A percentile compares a stretch with the other conserved stretches of the same genome.
Conservation (phyloP, 2,797 vertebrate genomes). For the Buceros bicornis region DNA sequence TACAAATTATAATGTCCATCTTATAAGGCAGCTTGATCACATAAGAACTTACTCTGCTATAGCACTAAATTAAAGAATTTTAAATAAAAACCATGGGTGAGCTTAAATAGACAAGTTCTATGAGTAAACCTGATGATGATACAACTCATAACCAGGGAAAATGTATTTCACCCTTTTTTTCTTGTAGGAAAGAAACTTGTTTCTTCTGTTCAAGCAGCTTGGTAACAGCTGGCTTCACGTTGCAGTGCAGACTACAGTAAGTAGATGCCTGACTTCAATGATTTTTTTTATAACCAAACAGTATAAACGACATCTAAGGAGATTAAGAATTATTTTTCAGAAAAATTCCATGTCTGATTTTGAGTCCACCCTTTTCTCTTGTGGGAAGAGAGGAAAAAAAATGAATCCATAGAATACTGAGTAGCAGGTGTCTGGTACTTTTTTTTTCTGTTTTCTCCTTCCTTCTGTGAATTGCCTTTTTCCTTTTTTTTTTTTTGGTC, state of each 20-base stretch:
- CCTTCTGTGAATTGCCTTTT: not conserved
- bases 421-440: not conserved
- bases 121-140: not conserved
- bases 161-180: not conserved
- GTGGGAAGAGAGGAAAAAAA: not conserved
- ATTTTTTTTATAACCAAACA: not conserved
- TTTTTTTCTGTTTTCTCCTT: not conserved
- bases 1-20: not conserved
- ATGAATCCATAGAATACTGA: not conserved
- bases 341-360: not conserved
- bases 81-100: not conserved
- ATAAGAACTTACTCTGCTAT: not conserved
- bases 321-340: not conserved
- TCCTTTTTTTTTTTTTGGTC: not conserved
- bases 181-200: not conserved
- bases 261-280: not conserved
- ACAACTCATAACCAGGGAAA: not conserved
- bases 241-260: not conserved
- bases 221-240: not conserved
- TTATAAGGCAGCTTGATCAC: not conserved
- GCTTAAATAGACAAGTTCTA: not conserved
- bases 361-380: not conserved
- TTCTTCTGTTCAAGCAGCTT: not conserved
- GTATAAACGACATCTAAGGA: not conserved
- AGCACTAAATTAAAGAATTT: constrained; percentile 9